phyloP scores from a whole-genome alignment of 2,888 invertebrate genomes.

The Xestia c-nigrum region DNA sequence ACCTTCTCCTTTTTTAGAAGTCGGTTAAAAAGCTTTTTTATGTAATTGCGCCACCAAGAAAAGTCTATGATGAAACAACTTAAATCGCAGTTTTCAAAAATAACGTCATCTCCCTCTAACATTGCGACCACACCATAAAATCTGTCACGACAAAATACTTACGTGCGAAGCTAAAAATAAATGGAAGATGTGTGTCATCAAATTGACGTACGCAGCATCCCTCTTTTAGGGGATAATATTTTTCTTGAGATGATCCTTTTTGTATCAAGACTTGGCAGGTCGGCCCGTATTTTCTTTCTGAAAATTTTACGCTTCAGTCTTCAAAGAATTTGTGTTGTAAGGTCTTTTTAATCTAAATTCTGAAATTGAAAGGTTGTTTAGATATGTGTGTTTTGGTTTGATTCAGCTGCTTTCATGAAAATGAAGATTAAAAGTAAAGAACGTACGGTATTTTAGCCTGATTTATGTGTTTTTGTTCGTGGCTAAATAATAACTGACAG shows the following conservation, averaged over 20 bases:
- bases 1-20: too few relatives aligned
- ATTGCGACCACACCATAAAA: slow-evolving; percentile 19
- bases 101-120: neutral
- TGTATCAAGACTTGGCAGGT: slow-evolving; percentile 21
- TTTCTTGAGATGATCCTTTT: slow-evolving; percentile 38
- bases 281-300: neutral
- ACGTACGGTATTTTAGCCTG: neutral
- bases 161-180: slow-evolving; percentile 40
- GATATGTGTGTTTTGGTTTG: neutral
- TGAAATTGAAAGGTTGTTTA: slow-evolving; percentile 13
- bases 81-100: neutral
- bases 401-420: neutral
- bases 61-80: neutral
- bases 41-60: neutral
- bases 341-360: slow-evolving; percentile 25
- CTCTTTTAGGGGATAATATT: slow-evolving; percentile 4
- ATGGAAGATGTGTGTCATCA: slow-evolving; percentile 34
- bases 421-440: neutral
- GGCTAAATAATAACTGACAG: too few relatives aligned
- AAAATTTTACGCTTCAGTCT: slow-evolving; percentile 13
- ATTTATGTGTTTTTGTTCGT: neutral
- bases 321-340: slow-evolving; percentile 27
- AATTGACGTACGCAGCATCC: slow-evolving; percentile 20
- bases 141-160: slow-evolving; percentile 37
- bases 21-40: too few relatives aligned